Evolutionary conservation across 2,797 vertebrate genomes (phyloP).

Genomic region (Emys orbicularis): DNA sequence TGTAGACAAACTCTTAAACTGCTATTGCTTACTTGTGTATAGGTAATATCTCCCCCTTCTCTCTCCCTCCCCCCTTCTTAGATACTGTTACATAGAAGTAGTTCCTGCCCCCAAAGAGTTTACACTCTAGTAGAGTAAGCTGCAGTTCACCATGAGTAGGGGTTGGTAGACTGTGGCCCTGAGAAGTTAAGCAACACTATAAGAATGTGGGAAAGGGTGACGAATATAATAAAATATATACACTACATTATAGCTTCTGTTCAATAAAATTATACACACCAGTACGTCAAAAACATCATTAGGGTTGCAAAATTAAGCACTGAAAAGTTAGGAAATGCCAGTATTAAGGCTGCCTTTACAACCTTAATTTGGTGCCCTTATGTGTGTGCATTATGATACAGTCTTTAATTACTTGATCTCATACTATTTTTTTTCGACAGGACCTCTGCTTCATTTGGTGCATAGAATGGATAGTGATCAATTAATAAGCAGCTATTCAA

Average conservation of each 20-base stretch:
- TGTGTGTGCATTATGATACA: neutral
- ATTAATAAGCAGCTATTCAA: conserved; percentile 45
- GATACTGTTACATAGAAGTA: neutral
- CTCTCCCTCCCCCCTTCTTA: neutral
- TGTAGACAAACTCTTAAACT: neutral
- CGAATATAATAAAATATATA: neutral
- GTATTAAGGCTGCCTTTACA: neutral
- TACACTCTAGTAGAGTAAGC: neutral
- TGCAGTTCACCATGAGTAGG: neutral
- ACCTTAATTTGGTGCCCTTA: neutral
- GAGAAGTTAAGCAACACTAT: neutral
- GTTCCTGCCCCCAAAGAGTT: neutral
- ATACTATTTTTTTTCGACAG: neutral
- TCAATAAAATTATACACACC: neutral
- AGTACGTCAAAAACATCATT: neutral
- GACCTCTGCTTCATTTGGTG: neutral
- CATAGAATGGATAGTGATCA: conserved; percentile 6
- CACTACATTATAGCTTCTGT: neutral
- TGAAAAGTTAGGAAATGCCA: neutral
- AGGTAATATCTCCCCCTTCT: neutral
- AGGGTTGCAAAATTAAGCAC: neutral
- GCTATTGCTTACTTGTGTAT: neutral
- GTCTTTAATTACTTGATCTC: neutral
- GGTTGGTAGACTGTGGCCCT: neutral
- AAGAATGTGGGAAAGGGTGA: neutral